Evolutionary conservation across 2,888 invertebrate genomes (phyloP).

Genomic region (Trichopria drosophilae): DNA sequence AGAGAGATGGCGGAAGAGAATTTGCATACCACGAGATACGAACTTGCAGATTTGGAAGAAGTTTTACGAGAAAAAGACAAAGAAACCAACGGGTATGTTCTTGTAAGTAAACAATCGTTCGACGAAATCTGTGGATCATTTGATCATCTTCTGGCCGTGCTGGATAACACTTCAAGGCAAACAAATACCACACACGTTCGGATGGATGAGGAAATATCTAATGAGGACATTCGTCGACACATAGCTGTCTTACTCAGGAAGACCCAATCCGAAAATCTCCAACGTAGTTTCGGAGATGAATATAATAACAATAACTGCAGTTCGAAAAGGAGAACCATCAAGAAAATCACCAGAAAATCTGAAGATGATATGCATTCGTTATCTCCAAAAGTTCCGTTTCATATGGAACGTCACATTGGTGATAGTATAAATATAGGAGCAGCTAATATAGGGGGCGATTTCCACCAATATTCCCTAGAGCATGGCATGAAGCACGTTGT

Average conservation of each 20-base stretch:
- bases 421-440: background rate
- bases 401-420: background rate
- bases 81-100: conserved; percentile 45
- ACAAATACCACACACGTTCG: background rate
- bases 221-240: conserved; percentile 41
- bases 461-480: no score
- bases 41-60: conserved; percentile 44
- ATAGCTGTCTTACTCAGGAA: conserved; percentile 48
- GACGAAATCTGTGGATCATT: conserved; percentile 50
- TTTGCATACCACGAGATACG: conserved; percentile 39
- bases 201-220: conserved; percentile 21
- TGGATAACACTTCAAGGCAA: conserved; percentile 39
- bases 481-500: background rate
- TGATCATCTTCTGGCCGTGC: conserved; percentile 44
- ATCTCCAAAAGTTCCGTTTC: no score
- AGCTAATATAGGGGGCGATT: background rate
- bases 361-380: no score
- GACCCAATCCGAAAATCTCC: conserved; percentile 51
- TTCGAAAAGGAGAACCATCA: conserved; percentile 23
- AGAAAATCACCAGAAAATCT: no score
- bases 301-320: no score
- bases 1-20: conserved; percentile 48
- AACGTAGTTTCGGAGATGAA: no score
- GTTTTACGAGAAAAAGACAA: conserved; percentile 44
- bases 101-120: conserved; percentile 49